Percentiles rank a stretch among this genome's conserved stretches.
Evolutionary conservation across 2,797 vertebrate genomes (phyloP).

Genomic region (Sebastes umbrosus): DNA sequence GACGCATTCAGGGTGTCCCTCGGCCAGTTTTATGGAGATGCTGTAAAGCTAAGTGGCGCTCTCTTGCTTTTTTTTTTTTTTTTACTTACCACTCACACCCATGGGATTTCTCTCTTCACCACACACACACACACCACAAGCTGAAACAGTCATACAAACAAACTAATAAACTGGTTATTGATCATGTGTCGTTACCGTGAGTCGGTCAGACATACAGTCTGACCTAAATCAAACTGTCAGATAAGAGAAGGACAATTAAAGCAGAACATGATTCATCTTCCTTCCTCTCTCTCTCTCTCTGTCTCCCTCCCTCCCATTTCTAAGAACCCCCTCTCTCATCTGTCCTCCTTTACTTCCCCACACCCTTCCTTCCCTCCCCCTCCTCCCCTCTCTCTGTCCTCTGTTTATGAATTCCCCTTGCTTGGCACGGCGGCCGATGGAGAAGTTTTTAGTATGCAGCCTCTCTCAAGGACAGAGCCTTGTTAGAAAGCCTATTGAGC

Average conservation of each 20-base stretch:
- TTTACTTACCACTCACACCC: conserved; percentile 33
- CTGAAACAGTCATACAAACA: conserved; percentile 56
- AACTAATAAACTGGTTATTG: conserved; percentile 64
- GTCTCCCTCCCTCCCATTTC: conserved; percentile 40
- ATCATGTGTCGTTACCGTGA: conserved; percentile 66
- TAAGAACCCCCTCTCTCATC: conserved; percentile 58
- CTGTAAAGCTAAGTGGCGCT: conserved; percentile 49
- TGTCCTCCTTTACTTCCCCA: conserved; percentile 50
- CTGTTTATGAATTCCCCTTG: conserved; percentile 87
- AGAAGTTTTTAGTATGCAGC: conserved; percentile 87
- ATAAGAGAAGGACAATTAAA: conserved; percentile 70
- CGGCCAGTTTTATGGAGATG: conserved; percentile 46
- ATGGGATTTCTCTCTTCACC: conserved; percentile 21
- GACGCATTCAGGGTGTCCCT: conserved; percentile 23
- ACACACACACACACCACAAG: conserved; percentile 9
- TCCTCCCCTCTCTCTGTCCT: conserved; percentile 62
- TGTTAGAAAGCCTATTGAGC: conserved; percentile 82
- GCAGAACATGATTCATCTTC: conserved; percentile 63
- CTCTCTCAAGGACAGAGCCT: conserved; percentile 86
- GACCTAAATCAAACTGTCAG: conserved; percentile 63
- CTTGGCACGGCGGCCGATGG: conserved; percentile 67
- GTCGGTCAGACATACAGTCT: conserved; percentile 60
- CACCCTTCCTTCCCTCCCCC: conserved; percentile 6
- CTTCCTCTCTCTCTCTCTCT: conserved; percentile 13
- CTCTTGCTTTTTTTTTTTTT: background rate